Conservation (phyloP, 2,113 vertebrate genomes). For the Aix galericulata region DNA sequence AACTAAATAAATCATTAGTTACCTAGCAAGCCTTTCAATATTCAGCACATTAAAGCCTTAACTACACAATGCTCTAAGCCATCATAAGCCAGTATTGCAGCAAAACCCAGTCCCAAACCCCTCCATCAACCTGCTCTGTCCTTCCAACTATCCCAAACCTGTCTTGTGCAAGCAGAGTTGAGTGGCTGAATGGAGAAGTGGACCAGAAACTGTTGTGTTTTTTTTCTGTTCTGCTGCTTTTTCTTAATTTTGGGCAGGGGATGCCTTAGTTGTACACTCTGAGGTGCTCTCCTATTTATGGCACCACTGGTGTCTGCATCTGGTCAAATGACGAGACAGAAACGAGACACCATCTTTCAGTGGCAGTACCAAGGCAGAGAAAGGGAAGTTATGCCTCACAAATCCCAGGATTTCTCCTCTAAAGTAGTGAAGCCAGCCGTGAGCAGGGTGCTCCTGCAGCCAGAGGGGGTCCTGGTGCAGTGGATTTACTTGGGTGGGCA, state of each 20-base stretch:
- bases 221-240: background rate
- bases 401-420: background rate
- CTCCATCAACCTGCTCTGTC: too few species aligned
- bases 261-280: background rate
- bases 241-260: background rate
- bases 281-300: background rate
- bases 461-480: background rate
- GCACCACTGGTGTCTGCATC: too few species aligned
- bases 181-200: background rate
- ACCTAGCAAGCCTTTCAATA: background rate
- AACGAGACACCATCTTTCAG: background rate
- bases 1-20: background rate
- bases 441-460: background rate
- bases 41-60: background rate
- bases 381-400: background rate
- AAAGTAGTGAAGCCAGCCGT: background rate
- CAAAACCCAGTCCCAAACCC: background rate
- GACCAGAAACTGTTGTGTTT: background rate
- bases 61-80: background rate
- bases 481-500: too few species aligned
- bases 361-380: background rate
- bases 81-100: background rate
- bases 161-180: background rate
- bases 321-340: background rate
- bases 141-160: background rate